Conservation (phyloP, 1,140 invertebrate genomes). For the Platyscapa corneri region DNA sequence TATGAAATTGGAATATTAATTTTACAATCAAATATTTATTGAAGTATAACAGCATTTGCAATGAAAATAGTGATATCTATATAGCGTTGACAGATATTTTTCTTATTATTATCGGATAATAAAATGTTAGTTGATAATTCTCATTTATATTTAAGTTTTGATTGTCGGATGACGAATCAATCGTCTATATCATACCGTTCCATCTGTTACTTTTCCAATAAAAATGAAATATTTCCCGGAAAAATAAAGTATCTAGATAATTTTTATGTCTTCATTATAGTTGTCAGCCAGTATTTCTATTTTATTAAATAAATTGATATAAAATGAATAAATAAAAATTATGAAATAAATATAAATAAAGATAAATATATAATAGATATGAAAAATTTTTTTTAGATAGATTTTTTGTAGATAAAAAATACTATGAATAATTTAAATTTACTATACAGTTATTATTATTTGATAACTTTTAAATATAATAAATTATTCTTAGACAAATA, state of each 20-base stretch:
- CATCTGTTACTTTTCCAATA: slow-evolving; percentile 12
- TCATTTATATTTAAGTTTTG: slow-evolving; percentile 12
- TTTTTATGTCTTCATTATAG: neutral
- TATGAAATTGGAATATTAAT: neutral
- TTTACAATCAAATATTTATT: neutral
- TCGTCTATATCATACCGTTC: neutral
- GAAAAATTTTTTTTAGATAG: no score
- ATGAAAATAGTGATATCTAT: neutral
- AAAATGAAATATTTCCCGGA: slow-evolving; percentile 16
- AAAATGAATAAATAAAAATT: no score
- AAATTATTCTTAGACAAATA: no score
- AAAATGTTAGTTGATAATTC: neutral
- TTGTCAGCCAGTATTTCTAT: neutral
- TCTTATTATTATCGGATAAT: neutral
- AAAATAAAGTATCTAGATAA: slow-evolving; percentile 2
- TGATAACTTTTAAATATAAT: no score
- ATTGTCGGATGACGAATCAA: neutral
- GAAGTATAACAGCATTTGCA: neutral
- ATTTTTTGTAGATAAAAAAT: no score
- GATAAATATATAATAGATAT: no score
- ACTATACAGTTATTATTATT: no score
- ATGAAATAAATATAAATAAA: no score
- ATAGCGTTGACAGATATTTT: neutral
- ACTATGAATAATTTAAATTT: no score
- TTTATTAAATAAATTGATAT: no score